Conservation (phyloP, 1,140 invertebrate genomes). For the Papilio polyxenes region DNA sequence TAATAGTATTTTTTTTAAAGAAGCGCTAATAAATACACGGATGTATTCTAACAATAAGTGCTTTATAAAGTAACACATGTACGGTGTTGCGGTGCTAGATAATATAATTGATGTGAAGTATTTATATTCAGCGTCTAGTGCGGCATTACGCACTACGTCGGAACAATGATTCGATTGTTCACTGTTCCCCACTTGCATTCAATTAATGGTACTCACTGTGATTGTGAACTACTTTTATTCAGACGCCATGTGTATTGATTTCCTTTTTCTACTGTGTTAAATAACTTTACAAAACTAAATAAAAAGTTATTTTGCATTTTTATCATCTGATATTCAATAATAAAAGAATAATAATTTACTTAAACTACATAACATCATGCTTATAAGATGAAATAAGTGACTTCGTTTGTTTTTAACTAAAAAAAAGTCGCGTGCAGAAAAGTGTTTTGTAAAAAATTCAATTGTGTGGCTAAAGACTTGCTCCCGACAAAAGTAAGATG, state of each 20-base stretch:
- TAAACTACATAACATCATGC: no score
- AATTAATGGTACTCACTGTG: background rate
- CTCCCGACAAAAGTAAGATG: background rate
- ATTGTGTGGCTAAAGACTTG: background rate
- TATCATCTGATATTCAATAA: background rate
- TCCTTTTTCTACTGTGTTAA: background rate
- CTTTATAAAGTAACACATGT: slow-evolving; percentile 1
- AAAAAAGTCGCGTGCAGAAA: background rate
- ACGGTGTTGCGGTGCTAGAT: background rate
- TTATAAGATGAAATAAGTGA: no score
- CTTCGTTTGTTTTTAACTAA: background rate
- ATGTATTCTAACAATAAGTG: background rate
- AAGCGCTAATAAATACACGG: background rate
- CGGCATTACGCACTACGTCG: slow-evolving; percentile 18
- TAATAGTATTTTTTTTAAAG: background rate
- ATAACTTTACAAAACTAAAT: background rate
- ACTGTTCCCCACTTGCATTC: slow-evolving; percentile 15
- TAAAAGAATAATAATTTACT: background rate
- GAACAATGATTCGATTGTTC: slow-evolving; percentile 25
- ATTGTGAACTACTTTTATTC: background rate
- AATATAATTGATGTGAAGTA: slow-evolving; percentile 16
- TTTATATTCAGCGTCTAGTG: slow-evolving; percentile 16
- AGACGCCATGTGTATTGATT: background rate
- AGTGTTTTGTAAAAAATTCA: background rate
- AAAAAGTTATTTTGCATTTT: background rate